A percentile compares a stretch with the other conserved stretches of the same genome.
phyloP scores from a whole-genome alignment of 2,113 vertebrate genomes.

The Zosterops hypoxanthus region DNA sequence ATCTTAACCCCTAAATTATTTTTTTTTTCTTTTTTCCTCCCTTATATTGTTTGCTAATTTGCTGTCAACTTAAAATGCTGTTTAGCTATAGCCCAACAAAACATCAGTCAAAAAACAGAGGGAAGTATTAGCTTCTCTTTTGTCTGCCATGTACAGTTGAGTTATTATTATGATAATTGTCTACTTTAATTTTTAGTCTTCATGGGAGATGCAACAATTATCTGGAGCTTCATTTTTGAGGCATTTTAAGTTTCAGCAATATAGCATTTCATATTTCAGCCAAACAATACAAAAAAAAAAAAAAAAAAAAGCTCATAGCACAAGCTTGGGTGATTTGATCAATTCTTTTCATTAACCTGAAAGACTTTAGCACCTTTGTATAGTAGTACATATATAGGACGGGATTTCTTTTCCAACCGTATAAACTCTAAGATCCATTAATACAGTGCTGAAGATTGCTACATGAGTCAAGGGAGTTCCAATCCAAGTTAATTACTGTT shows the following conservation, averaged over 20 bases:
- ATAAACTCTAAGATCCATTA: slow-evolving; percentile 30
- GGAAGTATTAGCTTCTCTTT: slow-evolving; percentile 61
- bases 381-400: not conserved
- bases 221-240: slow-evolving; percentile 17
- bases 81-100: slow-evolving; percentile 58
- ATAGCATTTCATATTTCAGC: slow-evolving; percentile 20
- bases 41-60: slow-evolving; percentile 67
- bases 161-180: slow-evolving; percentile 63
- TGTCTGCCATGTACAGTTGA: slow-evolving; percentile 56
- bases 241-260: slow-evolving; percentile 32
- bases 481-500: slow-evolving; percentile 68
- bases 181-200: slow-evolving; percentile 64
- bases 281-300: not conserved
- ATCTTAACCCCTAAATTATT: slow-evolving; percentile 58
- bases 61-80: slow-evolving; percentile 55
- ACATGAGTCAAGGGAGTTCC: slow-evolving; percentile 55
- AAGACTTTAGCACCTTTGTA: slow-evolving; percentile 32
- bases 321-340: not conserved
- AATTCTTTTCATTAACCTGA: slow-evolving; percentile 26
- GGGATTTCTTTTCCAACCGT: slow-evolving; percentile 21
- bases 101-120: slow-evolving; percentile 60
- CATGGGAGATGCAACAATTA: slow-evolving; percentile 51
- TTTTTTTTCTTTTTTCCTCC: slow-evolving; percentile 31
- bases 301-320: slow-evolving; percentile 7
- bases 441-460: slow-evolving; percentile 41